A percentile compares a stretch with the other conserved stretches of the same genome.
These are phyloP conservation scores for Nephotettix cincticeps DNA, from an alignment of 1,140 invertebrate genomes.

Conservation along the genomic window DNA sequence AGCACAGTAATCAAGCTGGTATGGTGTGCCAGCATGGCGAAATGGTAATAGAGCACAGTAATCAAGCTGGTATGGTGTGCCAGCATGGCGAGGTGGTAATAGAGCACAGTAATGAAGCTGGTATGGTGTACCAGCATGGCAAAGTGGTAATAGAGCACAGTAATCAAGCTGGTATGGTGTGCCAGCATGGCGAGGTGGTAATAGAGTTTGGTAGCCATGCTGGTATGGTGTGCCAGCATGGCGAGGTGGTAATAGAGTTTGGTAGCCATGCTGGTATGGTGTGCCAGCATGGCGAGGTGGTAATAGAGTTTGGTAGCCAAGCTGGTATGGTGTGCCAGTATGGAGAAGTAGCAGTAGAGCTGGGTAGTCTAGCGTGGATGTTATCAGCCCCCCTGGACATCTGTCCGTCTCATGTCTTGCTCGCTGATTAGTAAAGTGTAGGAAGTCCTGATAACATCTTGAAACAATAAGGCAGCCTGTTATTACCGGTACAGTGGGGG, in stretches of 20 bases:
- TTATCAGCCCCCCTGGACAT: not conserved
- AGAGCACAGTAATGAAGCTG: no score
- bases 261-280: not conserved
- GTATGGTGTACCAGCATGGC: no score
- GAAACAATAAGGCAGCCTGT: conserved; percentile 23
- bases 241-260: not conserved
- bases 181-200: no score
- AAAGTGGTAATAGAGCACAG: no score
- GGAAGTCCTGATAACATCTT: conserved; percentile 21
- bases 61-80: no score
- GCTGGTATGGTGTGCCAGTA: not conserved
- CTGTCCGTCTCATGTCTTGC: not conserved
- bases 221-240: not conserved
- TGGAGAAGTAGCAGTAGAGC: not conserved
- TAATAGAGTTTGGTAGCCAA: not conserved
- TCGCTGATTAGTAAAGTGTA: conserved; percentile 19
- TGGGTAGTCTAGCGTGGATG: not conserved
- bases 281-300: not conserved
- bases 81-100: no score
- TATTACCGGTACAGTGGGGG: not conserved
- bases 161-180: no score
- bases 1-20: no score
- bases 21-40: no score
- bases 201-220: no score
- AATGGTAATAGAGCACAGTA: no score